Base-by-base conservation (phyloP, 92 coral and sea anemone species). In the Siderastrea radians region DNA sequence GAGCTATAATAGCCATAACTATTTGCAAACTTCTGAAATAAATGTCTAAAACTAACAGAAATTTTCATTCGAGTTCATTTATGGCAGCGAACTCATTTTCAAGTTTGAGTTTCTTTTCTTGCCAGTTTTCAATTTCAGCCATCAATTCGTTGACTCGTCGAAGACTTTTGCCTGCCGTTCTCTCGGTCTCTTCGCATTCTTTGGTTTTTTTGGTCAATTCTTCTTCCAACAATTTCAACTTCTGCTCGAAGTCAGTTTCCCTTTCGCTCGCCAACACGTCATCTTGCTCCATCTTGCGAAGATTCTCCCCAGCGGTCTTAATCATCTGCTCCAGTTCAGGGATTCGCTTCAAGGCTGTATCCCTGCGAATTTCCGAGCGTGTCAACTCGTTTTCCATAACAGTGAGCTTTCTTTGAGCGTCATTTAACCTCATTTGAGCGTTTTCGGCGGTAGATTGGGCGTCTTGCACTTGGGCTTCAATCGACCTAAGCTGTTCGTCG, bases 361-460 rank as follows among this genome's bases (percentile, higher is more conserved):
- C 93, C 60, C 13, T 61, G 45, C 93, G 91, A 12, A 62, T 91
- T 49, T 59, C 74, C 8, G 93, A 79, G 47, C 89, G 84, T 26
- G 80, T 46, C 1, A 86, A 38, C 54, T 93, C 96, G 69, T 74
- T 84, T 69, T 90, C 90, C 15, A 85, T 67, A 55, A 86, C 89
- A 14, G 96, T 93, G 51, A 80, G 86, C 83, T 87, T 93, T 49
- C 96, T 84, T 3, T 85, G 91, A 12, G 84, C 91, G 49, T 93
- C 93, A 87, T 84, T 90, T 11, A 84, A 68, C 57, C 75, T 85
- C 80, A 85, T 86, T 50, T 80, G 89, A 49, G 88, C 84, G 73
- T 66, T 87, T 10, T 93, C 96, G 7, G 80, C 81, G 10, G 49
- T 17, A 12, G 77, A 68, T 57, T 63, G 73, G 6, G 96, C 91